Evolutionary conservation across 2,113 vertebrate species (phyloP).

Genomic region (Amblyornis subalaris): DNA sequence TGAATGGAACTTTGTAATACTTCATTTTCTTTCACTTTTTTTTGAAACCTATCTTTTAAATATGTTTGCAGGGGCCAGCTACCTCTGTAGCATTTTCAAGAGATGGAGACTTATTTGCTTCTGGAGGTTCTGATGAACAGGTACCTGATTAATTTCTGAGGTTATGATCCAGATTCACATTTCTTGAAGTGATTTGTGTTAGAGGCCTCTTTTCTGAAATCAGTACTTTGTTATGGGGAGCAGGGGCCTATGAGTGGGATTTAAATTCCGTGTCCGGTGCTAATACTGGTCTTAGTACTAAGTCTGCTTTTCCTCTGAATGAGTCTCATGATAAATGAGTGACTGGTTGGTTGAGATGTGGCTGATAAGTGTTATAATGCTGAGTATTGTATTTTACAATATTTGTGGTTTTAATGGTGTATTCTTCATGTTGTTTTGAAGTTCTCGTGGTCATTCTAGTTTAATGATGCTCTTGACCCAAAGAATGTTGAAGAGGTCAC

Average conservation of each 20-base stretch:
- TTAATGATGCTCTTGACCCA: neutral
- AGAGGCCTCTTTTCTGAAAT: neutral
- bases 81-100: slow-evolving; percentile 87
- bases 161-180: neutral
- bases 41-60: neutral
- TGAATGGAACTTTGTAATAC: neutral
- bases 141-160: slow-evolving; percentile 57
- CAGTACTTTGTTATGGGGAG: neutral
- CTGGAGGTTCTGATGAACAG: slow-evolving; percentile 94
- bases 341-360: neutral
- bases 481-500: neutral
- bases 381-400: neutral
- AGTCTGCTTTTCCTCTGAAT: neutral
- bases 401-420: neutral
- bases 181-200: neutral
- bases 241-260: neutral
- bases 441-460: neutral
- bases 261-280: neutral
- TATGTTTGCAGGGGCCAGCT: slow-evolving; percentile 80
- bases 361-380: neutral
- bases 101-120: slow-evolving; percentile 87
- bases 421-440: neutral
- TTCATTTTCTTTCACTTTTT: neutral
- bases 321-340: neutral
- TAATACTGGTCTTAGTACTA: neutral